Conservation (phyloP, 2,888 invertebrate species). For the Diploptera punctata region DNA sequence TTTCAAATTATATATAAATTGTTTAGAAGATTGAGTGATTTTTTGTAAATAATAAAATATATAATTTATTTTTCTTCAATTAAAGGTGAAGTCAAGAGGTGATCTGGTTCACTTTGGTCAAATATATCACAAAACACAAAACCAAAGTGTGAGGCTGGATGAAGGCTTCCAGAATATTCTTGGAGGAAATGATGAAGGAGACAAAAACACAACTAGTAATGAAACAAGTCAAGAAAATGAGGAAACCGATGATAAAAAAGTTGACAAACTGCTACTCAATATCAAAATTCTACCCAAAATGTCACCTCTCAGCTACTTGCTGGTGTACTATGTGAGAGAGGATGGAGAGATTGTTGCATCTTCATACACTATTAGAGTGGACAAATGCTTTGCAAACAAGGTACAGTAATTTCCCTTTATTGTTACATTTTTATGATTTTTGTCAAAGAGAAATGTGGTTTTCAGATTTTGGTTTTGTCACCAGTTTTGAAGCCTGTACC, state of each 20-base stretch:
- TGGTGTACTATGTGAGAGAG: conserved; percentile 63
- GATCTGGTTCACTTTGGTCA: conserved; percentile 47
- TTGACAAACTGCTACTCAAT: conserved; percentile 38
- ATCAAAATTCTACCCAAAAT: conserved; percentile 59
- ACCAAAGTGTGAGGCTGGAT: conserved; percentile 3
- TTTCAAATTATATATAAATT: too few species aligned
- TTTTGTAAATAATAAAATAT: too few species aligned
- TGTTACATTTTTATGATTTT: too few species aligned
- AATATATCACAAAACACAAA: background rate
- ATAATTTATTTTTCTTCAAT: too few species aligned
- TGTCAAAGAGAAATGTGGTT: too few species aligned
- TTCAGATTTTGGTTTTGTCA: too few species aligned
- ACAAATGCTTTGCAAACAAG: conserved; percentile 65
- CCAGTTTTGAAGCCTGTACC: too few species aligned
- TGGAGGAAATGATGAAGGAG: conserved; percentile 12
- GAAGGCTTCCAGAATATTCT: conserved; percentile 23
- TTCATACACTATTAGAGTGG: conserved; percentile 60
- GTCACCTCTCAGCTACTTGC: conserved; percentile 60
- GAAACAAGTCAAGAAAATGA: background rate
- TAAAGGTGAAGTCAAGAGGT: conserved; percentile 53
- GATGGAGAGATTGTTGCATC: conserved; percentile 65
- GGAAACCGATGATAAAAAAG: background rate
- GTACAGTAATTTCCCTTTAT: conserved; percentile 46
- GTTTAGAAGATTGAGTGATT: too few species aligned
- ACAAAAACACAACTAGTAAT: background rate